Evolutionary conservation across 2,113 vertebrate genomes (phyloP), one percentile per base, ranked within the genome.

Genomic region (Tursiops truncatus): DNA sequence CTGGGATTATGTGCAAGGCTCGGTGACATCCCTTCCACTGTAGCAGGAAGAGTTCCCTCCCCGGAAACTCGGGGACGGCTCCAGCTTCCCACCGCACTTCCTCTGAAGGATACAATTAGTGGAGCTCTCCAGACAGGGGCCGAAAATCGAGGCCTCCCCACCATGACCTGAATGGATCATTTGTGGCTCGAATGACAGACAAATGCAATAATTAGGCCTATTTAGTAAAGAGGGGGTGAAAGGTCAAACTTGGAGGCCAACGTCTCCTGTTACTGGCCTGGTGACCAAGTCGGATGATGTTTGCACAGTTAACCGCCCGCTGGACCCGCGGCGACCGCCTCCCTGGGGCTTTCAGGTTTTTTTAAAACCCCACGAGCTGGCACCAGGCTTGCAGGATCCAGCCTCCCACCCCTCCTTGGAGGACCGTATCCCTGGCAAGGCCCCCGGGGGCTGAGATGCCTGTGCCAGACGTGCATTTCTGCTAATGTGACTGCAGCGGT

Each of bases 151-250:
- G 11, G 96, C 98, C 98, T 98, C 98, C 98, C 98, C 97, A 97
- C 89, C 95, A 76, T 96, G 98, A 98, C 99, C 99, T 99, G 98
- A 98, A 98, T 97, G 98, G 98, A 99, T 99, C 99, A 99, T 99
- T 99, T 99, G 99, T 99, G 98, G 98, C 99, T 98, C 98, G 98
- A 99, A 98, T 99, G 99, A 99, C 99, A 99, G 99, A 99, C 99
- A 99, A 99, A 99, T 98, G 99, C 99, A 99, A 98, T 99, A 99
- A 99, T 99, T 99, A 99, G 99, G 98, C 98, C 98, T 99, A 99
- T 99, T 99, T 99, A 99, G 99, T 96, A 98, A 98, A 98, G 98
- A 98, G 98, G 98, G 98, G 99, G 99, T 99, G 98, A 99, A 98
- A 99, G 99, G 99, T 99, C 99, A 99, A 97, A 97, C 98, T 95